These are phyloP conservation scores for Phenganax marumi DNA, from an alignment of 92 coral and sea anemone species.

Conservation along the genomic window DNA sequence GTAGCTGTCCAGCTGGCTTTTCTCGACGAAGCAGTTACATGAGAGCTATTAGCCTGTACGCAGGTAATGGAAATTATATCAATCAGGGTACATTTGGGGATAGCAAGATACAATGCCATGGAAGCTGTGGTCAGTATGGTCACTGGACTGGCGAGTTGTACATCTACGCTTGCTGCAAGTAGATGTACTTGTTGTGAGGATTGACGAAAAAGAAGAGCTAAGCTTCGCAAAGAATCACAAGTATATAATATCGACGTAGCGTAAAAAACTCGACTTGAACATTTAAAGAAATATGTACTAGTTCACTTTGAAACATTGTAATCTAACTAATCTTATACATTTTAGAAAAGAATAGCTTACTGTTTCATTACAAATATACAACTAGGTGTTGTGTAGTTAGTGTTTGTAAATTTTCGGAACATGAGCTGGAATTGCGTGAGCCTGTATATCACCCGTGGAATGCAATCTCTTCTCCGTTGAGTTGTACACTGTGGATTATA, in stretches of 20 bases:
- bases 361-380: no score
- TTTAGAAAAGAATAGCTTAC: no score
- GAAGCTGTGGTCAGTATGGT: conserved; percentile 69
- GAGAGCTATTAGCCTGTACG: conserved; percentile 64
- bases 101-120: conserved; percentile 77
- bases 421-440: no score
- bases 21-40: conserved; percentile 52
- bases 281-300: no score
- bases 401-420: no score
- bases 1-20: conserved; percentile 76
- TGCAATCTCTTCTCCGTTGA: no score
- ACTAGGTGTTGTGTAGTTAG: no score
- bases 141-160: conserved; percentile 75
- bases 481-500: no score
- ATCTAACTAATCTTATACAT: no score
- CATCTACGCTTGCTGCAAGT: conserved; percentile 77
- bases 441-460: no score
- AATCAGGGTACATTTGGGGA: conserved; percentile 68
- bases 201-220: not conserved
- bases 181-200: not conserved
- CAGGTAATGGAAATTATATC: conserved; percentile 50
- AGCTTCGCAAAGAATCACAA: not conserved
- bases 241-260: not conserved
- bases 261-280: no score
- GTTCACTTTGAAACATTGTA: no score